Percentiles rank a stretch among this genome's conserved stretches.
These are phyloP conservation scores for Phenganax stokvisi DNA, from an alignment of 92 coral and sea anemone genomes.

Conservation along the genomic window DNA sequence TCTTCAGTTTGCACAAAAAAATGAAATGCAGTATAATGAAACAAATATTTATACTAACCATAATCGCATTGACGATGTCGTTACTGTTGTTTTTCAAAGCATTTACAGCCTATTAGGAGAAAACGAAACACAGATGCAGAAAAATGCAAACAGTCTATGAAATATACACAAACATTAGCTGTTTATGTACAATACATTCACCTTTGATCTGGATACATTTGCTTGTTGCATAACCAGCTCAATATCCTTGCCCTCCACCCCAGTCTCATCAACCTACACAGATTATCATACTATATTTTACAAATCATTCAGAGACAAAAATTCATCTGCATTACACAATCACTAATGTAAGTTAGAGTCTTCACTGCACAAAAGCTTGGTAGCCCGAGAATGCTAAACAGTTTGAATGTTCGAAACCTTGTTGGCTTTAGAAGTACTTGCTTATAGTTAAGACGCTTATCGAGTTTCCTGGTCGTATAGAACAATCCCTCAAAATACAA, in stretches of 20 bases:
- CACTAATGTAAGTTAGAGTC: too few species aligned
- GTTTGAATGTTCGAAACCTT: too few species aligned
- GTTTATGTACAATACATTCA: constrained; percentile 20
- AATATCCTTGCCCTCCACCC: constrained; percentile 82
- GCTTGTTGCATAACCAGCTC: constrained; percentile 99
- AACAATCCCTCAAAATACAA: constrained; percentile 86
- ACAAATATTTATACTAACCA: constrained; percentile 57
- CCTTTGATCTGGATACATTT: constrained; percentile 81
- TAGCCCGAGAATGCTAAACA: too few species aligned
- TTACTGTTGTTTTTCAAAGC: constrained; percentile 76
- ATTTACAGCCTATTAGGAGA: constrained; percentile 61
- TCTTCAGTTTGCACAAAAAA: not conserved
- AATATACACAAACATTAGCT: not conserved
- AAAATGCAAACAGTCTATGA: not conserved
- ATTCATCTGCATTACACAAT: too few species aligned
- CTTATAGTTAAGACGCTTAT: too few species aligned
- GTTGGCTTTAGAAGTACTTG: too few species aligned
- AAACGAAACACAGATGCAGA: not conserved
- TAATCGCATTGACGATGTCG: constrained; percentile 98
- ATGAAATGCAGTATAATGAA: not conserved
- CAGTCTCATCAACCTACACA: constrained; percentile 78
- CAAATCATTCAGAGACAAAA: constrained; percentile 42
- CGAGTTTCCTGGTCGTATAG: constrained; percentile 16
- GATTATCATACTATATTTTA: constrained; percentile 60
- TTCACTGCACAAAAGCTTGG: too few species aligned